A percentile compares a stretch with the other conserved stretches of the same genome.
phyloP scores from a whole-genome alignment of 2,888 invertebrate genomes.

The Diachrysia chrysitis region DNA sequence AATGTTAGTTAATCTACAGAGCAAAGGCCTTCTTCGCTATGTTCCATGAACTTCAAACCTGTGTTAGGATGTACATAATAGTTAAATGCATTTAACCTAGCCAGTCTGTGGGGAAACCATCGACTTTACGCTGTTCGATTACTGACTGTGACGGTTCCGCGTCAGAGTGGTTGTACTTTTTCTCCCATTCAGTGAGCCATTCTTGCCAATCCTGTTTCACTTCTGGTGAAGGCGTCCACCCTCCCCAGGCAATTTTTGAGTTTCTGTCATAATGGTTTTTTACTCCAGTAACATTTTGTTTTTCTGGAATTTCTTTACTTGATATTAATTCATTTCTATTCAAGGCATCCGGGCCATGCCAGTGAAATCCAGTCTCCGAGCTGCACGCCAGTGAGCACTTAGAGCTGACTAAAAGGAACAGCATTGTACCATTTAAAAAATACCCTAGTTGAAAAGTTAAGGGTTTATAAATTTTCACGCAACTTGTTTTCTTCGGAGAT shows the following conservation, averaged over 20 bases:
- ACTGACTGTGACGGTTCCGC: no score
- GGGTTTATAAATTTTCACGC: background rate
- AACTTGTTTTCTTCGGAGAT: background rate
- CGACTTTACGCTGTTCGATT: background rate
- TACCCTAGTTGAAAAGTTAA: background rate
- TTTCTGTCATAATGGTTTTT: background rate
- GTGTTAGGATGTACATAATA: background rate
- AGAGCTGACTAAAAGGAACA: background rate
- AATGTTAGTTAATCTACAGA: no score
- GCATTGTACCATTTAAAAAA: background rate
- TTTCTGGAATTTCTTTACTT: background rate
- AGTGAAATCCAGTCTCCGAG: background rate
- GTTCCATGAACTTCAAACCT: no score
- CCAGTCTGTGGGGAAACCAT: background rate
- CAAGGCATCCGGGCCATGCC: background rate
- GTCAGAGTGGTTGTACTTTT: background rate
- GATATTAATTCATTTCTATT: background rate
- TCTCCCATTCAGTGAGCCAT: background rate
- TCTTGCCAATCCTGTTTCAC: background rate
- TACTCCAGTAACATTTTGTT: background rate
- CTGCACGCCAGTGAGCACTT: background rate
- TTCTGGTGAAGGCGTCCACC: background rate
- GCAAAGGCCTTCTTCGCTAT: no score
- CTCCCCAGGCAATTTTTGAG: background rate
- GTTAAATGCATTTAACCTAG: no score